Evolutionary conservation across 2,113 vertebrate genomes (phyloP).

Genomic region (Brachirus orientalis): DNA sequence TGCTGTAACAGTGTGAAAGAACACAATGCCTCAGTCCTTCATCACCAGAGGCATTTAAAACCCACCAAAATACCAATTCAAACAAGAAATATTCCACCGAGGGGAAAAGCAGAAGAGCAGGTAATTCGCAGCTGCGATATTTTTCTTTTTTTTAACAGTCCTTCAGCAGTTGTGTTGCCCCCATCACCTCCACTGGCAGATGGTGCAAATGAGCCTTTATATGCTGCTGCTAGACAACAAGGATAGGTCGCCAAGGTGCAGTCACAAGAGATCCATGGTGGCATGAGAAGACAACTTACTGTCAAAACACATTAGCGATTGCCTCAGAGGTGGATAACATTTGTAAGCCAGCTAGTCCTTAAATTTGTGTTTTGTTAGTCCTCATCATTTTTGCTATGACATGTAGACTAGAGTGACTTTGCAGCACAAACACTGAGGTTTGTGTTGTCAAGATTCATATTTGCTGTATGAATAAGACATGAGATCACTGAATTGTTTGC

Average conservation of each 20-base stretch:
- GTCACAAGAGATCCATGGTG: conserved; percentile 14
- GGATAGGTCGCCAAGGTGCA: conserved; percentile 27
- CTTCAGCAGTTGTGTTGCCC: conserved; percentile 33
- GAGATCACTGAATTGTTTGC: conserved; percentile 49
- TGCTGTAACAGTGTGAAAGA: conserved; percentile 25
- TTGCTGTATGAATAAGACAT: conserved; percentile 54
- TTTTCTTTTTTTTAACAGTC: conserved; percentile 35
- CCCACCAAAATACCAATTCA: conserved; percentile 23
- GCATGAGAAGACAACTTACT: conserved; percentile 1
- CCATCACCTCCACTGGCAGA: conserved; percentile 57
- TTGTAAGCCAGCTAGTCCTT: conserved; percentile 9
- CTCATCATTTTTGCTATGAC: conserved; percentile 22
- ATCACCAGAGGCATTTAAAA: conserved; percentile 28
- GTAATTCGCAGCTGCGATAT: conserved; percentile 27
- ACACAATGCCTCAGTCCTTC: conserved; percentile 26
- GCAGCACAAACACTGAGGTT: conserved; percentile 8
- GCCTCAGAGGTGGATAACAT: conserved; percentile 14
- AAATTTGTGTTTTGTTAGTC: conserved; percentile 30
- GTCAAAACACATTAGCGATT: conserved; percentile 44
- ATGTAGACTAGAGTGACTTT: conserved; percentile 27
- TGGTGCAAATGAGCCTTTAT: conserved; percentile 62
- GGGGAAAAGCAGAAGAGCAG: conserved; percentile 11
- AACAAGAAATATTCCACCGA: conserved; percentile 23
- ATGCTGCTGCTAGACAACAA: conserved; percentile 23
- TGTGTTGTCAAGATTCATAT: conserved; percentile 36